Percentiles rank a stretch among this genome's conserved stretches.
Evolutionary conservation across 1,140 invertebrate species (phyloP).

Genomic region (Calycopis cecrops): DNA sequence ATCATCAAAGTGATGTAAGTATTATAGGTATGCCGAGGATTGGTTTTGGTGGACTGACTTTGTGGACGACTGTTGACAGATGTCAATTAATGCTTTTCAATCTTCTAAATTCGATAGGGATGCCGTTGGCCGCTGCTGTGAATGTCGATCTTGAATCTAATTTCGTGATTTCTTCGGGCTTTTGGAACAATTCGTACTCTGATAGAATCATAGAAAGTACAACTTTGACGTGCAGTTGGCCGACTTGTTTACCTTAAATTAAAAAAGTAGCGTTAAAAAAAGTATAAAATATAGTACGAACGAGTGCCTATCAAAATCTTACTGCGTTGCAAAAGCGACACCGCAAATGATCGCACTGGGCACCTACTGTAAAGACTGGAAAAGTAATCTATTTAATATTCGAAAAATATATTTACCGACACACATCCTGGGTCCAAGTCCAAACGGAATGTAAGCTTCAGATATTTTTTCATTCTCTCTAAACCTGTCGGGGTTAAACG

Average conservation of each 20-base stretch:
- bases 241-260: constrained; percentile 16
- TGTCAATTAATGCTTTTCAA: neutral
- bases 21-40: too few relatives aligned
- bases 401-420: constrained; percentile 21
- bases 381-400: neutral
- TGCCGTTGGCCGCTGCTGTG: constrained; percentile 19
- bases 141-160: constrained; percentile 20
- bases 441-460: constrained; percentile 27
- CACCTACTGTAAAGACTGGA: too few relatives aligned
- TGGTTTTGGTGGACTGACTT: too few relatives aligned
- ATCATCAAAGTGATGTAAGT: too few relatives aligned
- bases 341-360: too few relatives aligned
- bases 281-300: too few relatives aligned
- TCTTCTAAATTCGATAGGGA: constrained; percentile 15
- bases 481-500: constrained; percentile 83
- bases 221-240: constrained; percentile 20
- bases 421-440: constrained; percentile 26
- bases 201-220: constrained; percentile 18
- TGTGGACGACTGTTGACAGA: too few relatives aligned
- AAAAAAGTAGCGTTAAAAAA: too few relatives aligned
- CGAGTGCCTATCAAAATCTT: too few relatives aligned
- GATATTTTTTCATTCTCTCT: constrained; percentile 5
- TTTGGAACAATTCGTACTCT: constrained; percentile 15
- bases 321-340: too few relatives aligned
- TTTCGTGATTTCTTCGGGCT: neutral